Conservation (phyloP, 2,113 vertebrate genomes). For the Toxotes chatareus region DNA sequence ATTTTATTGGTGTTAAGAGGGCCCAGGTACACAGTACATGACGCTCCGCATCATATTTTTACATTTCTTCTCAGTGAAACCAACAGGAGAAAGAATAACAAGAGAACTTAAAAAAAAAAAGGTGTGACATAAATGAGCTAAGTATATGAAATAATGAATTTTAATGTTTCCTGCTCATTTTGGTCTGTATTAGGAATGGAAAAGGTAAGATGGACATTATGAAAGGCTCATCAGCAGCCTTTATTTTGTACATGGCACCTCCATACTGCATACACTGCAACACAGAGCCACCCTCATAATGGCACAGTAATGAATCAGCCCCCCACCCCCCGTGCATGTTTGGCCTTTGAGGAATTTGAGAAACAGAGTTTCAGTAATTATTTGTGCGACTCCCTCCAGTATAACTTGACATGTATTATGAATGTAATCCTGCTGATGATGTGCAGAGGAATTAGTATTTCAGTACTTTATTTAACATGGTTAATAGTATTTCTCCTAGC, state of each 20-base stretch:
- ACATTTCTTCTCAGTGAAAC: neutral
- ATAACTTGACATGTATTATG: slow-evolving; percentile 70
- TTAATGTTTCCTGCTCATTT: neutral
- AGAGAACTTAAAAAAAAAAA: neutral
- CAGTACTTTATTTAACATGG: slow-evolving; percentile 63
- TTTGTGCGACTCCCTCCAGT: slow-evolving; percentile 54
- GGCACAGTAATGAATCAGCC: slow-evolving; percentile 39
- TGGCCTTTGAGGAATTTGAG: slow-evolving; percentile 67
- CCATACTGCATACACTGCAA: slow-evolving; percentile 55
- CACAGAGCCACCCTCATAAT: slow-evolving; percentile 41
- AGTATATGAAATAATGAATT: neutral
- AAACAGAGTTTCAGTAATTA: slow-evolving; percentile 70
- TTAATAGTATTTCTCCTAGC: slow-evolving; percentile 66
- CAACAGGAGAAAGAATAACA: slow-evolving; percentile 8
- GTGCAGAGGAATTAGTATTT: slow-evolving; percentile 66
- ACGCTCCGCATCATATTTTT: neutral
- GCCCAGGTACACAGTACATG: neutral
- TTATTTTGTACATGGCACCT: slow-evolving; percentile 52
- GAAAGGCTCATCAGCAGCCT: slow-evolving; percentile 54
- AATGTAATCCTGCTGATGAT: slow-evolving; percentile 75
- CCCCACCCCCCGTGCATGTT: slow-evolving; percentile 51
- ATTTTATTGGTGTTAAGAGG: neutral
- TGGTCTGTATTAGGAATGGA: slow-evolving; percentile 34
- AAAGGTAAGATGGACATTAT: slow-evolving; percentile 45
- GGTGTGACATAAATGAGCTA: neutral